Evolutionary conservation across 2,113 vertebrate species (phyloP), one percentile per base, ranked within the genome.

Genomic region (Petroica traversi): DNA sequence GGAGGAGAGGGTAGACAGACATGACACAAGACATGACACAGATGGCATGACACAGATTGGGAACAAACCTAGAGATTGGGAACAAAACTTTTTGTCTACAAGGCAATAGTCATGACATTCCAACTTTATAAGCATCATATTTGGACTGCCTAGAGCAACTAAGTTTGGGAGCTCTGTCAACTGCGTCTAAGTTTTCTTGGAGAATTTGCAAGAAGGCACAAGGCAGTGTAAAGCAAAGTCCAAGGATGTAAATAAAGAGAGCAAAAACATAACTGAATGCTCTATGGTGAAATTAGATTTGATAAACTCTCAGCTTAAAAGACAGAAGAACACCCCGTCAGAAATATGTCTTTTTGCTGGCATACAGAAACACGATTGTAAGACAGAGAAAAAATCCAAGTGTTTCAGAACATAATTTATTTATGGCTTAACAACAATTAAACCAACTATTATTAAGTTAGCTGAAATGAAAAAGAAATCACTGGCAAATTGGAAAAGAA

Each of bases 401-500:
- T 40, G 41, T 75, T 79, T 85, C 77, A 89, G 71, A 95, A 87
- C n/a, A 38, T 40, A 15, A 62, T 55, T 92, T 95, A 91, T 95
- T 96, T 94, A 84, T 24, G 31, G 77, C 61, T 74, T 94, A 89
- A 69, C 0, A 2, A 92, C 77, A 78, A 82, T 85, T 76, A 89
- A 88, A 88, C 23, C 52, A 79, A 82, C 81, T 61, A 76, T 75
- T 95, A 95, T 78, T 97, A 85, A 79, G 74, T 85, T 90, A 95
- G 85, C 62, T 75, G 58, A 94, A 95, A 76, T 64, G 38, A 93
- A 85, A 93, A 94, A 95, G 85, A 89, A 92, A 91, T 91, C 55
- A 89, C 52, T 85, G 36, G 45, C 52, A 94, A 93, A 94, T 48
- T 94, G 92, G 57, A 88, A 74, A 95, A 87, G 69, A 94, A 79